A percentile compares a stretch with the other conserved stretches of the same genome.
phyloP scores from a whole-genome alignment of 2,888 invertebrate species.

The Thereva unica region DNA sequence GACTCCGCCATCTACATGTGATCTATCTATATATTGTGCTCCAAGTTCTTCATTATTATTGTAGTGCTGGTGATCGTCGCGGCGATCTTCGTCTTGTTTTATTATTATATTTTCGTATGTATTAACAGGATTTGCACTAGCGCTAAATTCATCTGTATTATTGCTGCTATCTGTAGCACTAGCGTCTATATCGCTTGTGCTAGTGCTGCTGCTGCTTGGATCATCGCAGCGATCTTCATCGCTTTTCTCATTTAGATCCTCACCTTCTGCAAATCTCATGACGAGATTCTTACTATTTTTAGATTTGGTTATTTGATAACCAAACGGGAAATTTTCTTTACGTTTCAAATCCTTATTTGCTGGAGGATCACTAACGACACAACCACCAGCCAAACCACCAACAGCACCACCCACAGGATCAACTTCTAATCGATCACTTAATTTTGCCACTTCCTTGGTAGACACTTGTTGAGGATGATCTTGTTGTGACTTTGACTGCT shows the following conservation, averaged over 20 bases:
- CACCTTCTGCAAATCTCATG: slow-evolving; percentile 36
- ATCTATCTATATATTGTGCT: not conserved
- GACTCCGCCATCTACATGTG: slow-evolving; percentile 1
- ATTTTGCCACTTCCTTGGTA: not conserved
- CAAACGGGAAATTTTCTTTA: slow-evolving; percentile 43
- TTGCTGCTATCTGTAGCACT: slow-evolving; percentile 2
- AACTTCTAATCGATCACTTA: not conserved
- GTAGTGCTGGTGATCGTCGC: slow-evolving; percentile 8
- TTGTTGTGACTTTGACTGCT: slow-evolving; percentile 2
- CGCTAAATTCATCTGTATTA: slow-evolving; percentile 20
- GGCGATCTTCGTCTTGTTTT: slow-evolving; percentile 13
- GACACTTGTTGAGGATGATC: not conserved
- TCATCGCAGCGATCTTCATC: slow-evolving; percentile 19
- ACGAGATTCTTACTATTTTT: slow-evolving; percentile 50
- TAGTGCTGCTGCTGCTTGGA: slow-evolving; percentile 21
- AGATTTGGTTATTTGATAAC: slow-evolving; percentile 57
- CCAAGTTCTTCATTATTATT: slow-evolving; percentile 7
- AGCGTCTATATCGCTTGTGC: slow-evolving; percentile 9
- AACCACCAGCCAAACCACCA: not conserved
- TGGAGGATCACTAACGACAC: slow-evolving; percentile 5
- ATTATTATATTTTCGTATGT: slow-evolving; percentile 36
- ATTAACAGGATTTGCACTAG: slow-evolving; percentile 33
- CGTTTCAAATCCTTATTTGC: slow-evolving; percentile 5
- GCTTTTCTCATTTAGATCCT: slow-evolving; percentile 9
- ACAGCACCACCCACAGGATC: not conserved